phyloP scores from a whole-genome alignment of 1,140 invertebrate genomes.

The Drosophila funebris region DNA sequence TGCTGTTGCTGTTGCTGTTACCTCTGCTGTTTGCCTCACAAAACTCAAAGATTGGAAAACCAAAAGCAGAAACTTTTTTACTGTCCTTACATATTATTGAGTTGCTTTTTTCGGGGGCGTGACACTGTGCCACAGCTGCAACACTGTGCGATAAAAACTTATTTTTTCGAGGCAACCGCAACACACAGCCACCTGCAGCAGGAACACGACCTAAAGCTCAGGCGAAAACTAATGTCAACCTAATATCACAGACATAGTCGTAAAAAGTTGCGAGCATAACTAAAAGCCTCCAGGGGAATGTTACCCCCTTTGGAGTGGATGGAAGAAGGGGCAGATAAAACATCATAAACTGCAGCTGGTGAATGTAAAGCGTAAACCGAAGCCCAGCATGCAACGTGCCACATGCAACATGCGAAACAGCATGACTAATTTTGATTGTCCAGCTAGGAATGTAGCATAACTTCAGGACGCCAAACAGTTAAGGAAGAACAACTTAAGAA shows the following conservation, averaged over 20 bases:
- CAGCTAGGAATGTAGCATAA: conserved; percentile 9
- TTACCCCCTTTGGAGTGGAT: background rate
- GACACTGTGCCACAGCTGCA: conserved; percentile 2
- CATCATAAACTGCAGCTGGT: conserved; percentile 45
- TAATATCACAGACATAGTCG: conserved; percentile 11
- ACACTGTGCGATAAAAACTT: conserved; percentile 34
- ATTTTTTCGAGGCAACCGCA: conserved; percentile 8
- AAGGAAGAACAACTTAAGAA: background rate
- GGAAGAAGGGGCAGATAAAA: conserved; percentile 7
- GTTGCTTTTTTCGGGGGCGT: background rate
- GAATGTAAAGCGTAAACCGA: background rate
- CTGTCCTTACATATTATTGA: conserved; percentile 26
- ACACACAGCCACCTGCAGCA: background rate
- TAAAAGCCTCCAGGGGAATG: conserved; percentile 4
- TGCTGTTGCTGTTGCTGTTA: too few species aligned
- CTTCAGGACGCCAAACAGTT: background rate
- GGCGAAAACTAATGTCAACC: conserved; percentile 25
- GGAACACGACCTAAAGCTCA: background rate
- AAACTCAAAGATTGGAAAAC: conserved; percentile 29
- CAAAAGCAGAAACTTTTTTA: conserved; percentile 21
- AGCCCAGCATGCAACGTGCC: conserved; percentile 20
- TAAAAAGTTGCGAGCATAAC: conserved; percentile 14
- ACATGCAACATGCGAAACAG: background rate
- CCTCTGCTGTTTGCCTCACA: conserved; percentile 13
- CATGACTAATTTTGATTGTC: conserved; percentile 31